Conservation (phyloP, 2,888 invertebrate genomes). For the Acanthosoma haemorrhoidale region DNA sequence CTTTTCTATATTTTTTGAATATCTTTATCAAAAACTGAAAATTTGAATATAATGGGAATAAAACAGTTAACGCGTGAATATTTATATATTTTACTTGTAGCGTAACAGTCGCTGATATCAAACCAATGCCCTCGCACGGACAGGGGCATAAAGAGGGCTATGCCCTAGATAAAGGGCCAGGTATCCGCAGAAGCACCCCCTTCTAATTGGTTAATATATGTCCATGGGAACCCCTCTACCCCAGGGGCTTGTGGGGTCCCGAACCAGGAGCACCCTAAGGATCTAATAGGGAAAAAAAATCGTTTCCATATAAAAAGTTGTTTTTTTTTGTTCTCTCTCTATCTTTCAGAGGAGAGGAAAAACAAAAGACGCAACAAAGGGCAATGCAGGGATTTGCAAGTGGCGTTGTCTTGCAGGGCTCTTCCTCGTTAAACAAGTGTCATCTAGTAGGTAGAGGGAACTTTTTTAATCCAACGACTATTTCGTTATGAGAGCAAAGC, state of each 20-base stretch:
- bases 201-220: slow-evolving; percentile 32
- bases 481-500: too few species aligned
- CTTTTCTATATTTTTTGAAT: too few species aligned
- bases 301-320: not conserved
- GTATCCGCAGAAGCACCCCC: not conserved
- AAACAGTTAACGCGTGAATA: too few species aligned
- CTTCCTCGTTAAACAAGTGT: too few species aligned
- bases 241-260: not conserved
- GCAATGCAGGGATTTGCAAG: not conserved
- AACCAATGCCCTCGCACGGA: too few species aligned
- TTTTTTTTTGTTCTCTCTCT: slow-evolving; percentile 4
- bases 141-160: too few species aligned
- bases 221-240: slow-evolving; percentile 25
- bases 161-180: slow-evolving; percentile 13
- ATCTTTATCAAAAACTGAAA: too few species aligned
- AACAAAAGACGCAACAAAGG: not conserved
- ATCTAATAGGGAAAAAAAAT: not conserved
- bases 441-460: too few species aligned
- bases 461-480: too few species aligned
- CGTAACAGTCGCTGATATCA: too few species aligned
- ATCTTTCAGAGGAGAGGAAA: not conserved
- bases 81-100: too few species aligned
- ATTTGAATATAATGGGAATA: too few species aligned
- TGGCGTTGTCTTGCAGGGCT: not conserved
- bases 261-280: not conserved